These are phyloP conservation scores for Hoplias malabaricus DNA, from an alignment of 2,113 vertebrate species.

Conservation along the genomic window DNA sequence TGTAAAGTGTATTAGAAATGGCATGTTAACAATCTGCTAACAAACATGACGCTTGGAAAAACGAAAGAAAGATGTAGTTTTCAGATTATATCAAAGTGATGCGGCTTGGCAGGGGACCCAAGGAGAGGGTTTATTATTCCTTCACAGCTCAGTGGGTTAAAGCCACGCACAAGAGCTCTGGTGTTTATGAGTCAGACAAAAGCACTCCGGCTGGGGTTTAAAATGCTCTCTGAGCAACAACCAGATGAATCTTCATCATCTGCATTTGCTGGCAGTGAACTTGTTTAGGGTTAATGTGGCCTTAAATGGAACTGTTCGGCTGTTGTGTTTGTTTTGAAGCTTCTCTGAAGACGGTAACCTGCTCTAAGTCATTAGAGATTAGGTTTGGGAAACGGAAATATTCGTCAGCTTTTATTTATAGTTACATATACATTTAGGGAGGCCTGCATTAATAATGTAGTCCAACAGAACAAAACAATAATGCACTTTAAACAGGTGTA, in stretches of 20 bases:
- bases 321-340: neutral
- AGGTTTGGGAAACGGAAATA: too few species aligned
- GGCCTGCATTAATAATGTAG: too few species aligned
- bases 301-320: slow-evolving; percentile 6
- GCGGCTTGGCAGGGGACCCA: neutral
- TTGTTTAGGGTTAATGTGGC: neutral
- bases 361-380: too few species aligned
- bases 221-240: neutral
- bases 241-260: neutral
- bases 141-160: slow-evolving; percentile 25
- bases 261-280: neutral
- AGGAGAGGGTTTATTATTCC: slow-evolving; percentile 23
- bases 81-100: slow-evolving; percentile 17
- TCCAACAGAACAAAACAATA: too few species aligned
- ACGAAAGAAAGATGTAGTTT: slow-evolving; percentile 2
- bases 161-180: slow-evolving; percentile 12
- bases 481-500: too few species aligned
- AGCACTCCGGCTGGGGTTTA: neutral
- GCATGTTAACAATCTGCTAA: slow-evolving; percentile 11
- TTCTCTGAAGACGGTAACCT: too few species aligned
- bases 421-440: too few species aligned
- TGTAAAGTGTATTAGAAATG: neutral
- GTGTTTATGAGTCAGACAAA: slow-evolving; percentile 26
- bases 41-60: neutral
- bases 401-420: too few species aligned